A percentile compares a stretch with the other conserved stretches of the same genome.
Evolutionary conservation across 2,113 vertebrate species (phyloP).

Genomic region (Chitala chitala): DNA sequence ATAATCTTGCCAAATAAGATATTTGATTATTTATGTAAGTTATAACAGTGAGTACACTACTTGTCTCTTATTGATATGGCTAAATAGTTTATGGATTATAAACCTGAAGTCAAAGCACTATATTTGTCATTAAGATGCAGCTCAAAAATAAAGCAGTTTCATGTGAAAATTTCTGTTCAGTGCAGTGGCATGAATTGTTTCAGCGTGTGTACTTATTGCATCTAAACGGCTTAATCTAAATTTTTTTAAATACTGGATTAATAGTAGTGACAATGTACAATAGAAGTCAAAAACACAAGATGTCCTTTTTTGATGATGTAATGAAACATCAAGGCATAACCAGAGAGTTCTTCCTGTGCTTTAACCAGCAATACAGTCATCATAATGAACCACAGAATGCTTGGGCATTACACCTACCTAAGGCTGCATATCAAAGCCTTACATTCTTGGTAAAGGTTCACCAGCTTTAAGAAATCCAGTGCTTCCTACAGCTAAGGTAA

Average conservation of each 20-base stretch:
- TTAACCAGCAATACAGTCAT: background rate
- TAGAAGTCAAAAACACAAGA: no score
- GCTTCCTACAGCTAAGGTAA: background rate
- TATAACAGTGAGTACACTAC: slow-evolving; percentile 65
- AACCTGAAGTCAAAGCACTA: slow-evolving; percentile 68
- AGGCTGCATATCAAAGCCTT: background rate
- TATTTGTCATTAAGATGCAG: slow-evolving; percentile 68
- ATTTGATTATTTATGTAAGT: slow-evolving; percentile 67
- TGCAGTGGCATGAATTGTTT: background rate
- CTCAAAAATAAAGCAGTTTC: slow-evolving; percentile 79
- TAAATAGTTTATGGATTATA: slow-evolving; percentile 68
- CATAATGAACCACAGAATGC: background rate
- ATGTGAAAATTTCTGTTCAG: slow-evolving; percentile 39
- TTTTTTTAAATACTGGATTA: no score
- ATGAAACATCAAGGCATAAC: background rate
- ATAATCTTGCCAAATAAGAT: slow-evolving; percentile 60
- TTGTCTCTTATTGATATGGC: slow-evolving; percentile 66
- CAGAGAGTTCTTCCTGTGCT: background rate
- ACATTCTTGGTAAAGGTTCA: background rate
- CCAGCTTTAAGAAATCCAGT: slow-evolving; percentile 4
- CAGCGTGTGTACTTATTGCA: background rate
- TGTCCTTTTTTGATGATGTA: background rate
- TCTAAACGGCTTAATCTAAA: background rate
- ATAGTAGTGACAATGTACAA: no score
- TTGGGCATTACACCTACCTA: background rate